These are phyloP conservation scores for Epinotia ramella DNA, from an alignment of 2,888 invertebrate species.

Conservation along the genomic window DNA sequence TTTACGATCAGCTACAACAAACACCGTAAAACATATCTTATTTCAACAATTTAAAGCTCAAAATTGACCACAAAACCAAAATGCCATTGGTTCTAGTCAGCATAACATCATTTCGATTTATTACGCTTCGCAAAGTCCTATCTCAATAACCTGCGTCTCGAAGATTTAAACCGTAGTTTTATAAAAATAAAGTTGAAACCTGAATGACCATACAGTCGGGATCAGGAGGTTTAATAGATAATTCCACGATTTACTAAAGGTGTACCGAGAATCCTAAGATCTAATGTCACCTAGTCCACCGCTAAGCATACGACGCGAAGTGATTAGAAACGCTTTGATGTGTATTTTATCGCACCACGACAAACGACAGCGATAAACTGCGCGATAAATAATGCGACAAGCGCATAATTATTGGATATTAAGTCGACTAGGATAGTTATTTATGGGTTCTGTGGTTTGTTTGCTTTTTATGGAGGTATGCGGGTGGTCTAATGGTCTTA, in stretches of 20 bases:
- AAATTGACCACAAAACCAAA: background rate
- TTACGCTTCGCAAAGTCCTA: background rate
- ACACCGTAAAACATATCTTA: background rate
- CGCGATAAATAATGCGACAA: conserved; percentile 31
- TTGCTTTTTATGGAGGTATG: conserved; percentile 4
- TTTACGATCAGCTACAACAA: conserved; percentile 2
- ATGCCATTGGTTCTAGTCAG: background rate
- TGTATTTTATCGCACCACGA: conserved; percentile 37
- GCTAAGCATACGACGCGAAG: conserved; percentile 16
- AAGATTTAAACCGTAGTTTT: background rate
- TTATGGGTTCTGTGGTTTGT: conserved; percentile 13
- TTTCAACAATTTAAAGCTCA: background rate
- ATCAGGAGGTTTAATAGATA: background rate
- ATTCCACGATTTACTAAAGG: conserved; percentile 20
- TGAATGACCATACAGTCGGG: background rate
- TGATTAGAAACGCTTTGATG: conserved; percentile 35
- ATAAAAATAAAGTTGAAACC: background rate
- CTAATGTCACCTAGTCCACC: conserved; percentile 25
- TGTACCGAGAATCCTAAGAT: conserved; percentile 36
- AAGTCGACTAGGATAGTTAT: conserved; percentile 28
- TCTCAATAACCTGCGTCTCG: background rate
- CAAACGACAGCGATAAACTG: conserved; percentile 19
- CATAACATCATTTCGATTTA: background rate
- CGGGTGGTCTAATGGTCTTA: conserved; percentile 10
- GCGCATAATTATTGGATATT: conserved; percentile 40